Percentiles rank a stretch among this genome's conserved stretches.
These are phyloP conservation scores for Odiellus spinosus DNA, from an alignment of 2,888 invertebrate genomes.

Conservation along the genomic window DNA sequence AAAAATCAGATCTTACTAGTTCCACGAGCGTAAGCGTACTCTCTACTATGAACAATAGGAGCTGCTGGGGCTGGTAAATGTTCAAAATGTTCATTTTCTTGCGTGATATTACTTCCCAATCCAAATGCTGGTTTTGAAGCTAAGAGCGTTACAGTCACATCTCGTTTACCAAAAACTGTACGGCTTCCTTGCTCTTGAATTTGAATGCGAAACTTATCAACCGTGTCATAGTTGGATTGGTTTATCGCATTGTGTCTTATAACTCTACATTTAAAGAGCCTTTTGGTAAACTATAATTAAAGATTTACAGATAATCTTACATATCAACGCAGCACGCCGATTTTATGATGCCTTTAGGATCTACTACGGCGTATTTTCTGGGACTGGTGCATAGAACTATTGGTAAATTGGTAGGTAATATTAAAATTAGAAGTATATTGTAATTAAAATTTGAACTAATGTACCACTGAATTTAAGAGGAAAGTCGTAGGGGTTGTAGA, in stretches of 20 bases:
- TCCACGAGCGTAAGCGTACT: neutral
- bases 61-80: neutral
- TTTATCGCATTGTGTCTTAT: neutral
- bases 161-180: neutral
- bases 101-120: neutral
- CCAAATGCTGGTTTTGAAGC: neutral
- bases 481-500: slow-evolving; percentile 67
- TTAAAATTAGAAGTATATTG: neutral
- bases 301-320: slow-evolving; percentile 22
- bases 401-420: slow-evolving; percentile 14
- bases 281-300: neutral
- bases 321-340: slow-evolving; percentile 61
- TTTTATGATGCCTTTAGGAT: slow-evolving; percentile 60
- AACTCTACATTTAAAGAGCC: neutral
- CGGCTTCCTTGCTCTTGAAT: neutral
- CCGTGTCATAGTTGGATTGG: neutral
- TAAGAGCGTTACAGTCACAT: neutral
- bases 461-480: slow-evolving; percentile 12
- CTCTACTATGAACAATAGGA: neutral
- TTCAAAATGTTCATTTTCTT: neutral
- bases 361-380: slow-evolving; percentile 59
- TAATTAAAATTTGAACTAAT: neutral
- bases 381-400: slow-evolving; percentile 58
- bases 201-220: neutral
- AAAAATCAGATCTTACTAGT: neutral